These are phyloP conservation scores for Melanargia galathea DNA, from an alignment of 2,888 invertebrate genomes.

Conservation along the genomic window DNA sequence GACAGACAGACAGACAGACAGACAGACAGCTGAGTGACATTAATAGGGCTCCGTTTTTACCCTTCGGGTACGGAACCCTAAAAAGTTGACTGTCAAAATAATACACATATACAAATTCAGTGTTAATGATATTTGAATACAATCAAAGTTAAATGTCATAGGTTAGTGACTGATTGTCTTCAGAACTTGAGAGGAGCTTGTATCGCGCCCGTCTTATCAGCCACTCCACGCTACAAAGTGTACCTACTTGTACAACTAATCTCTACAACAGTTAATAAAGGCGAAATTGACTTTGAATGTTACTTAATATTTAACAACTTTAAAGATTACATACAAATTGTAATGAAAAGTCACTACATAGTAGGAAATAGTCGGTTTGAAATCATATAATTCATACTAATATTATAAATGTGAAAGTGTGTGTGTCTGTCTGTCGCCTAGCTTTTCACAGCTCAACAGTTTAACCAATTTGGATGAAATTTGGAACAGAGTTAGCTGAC, in stretches of 20 bases:
- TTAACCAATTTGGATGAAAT: no score
- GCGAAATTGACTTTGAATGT: conserved; percentile 2
- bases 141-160: conserved; percentile 7
- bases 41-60: no score
- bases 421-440: no score
- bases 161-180: neutral
- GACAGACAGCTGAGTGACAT: no score
- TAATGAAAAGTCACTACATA: neutral
- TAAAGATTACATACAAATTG: neutral
- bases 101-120: neutral
- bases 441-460: no score
- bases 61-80: no score
- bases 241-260: conserved; percentile 7
- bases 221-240: neutral
- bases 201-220: neutral
- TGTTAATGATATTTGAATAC: neutral
- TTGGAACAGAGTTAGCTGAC: no score
- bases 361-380: neutral
- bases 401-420: no score
- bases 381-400: no score
- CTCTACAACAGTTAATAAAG: neutral
- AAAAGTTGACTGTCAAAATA: no score
- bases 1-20: no score
- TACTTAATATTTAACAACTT: neutral
- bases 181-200: neutral